phyloP scores from a whole-genome alignment of 1,140 invertebrate species.

The Leptopilina clavipes region DNA sequence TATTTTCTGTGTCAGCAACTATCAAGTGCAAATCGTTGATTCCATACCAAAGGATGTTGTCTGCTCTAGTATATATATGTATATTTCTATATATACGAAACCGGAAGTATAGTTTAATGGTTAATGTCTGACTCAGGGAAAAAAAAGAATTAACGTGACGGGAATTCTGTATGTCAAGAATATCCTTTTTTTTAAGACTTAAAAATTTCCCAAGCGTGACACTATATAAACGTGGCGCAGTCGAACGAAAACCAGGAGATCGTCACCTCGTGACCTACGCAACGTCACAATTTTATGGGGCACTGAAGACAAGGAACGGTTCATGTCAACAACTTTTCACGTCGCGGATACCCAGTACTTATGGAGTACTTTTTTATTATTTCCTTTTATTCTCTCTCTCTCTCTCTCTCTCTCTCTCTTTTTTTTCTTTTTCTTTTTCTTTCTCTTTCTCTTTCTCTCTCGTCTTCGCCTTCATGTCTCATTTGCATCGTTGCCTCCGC shows the following conservation, averaged over 20 bases:
- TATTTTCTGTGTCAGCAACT: background rate
- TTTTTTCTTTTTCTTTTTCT: background rate
- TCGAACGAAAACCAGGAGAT: constrained; percentile 46
- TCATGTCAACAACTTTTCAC: constrained; percentile 33
- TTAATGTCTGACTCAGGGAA: background rate
- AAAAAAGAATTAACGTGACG: background rate
- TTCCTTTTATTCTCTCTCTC: background rate
- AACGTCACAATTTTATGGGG: constrained; percentile 36
- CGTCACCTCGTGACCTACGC: constrained; percentile 55
- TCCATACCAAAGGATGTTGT: background rate
- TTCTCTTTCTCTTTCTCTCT: too few species aligned
- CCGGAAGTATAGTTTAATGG: background rate
- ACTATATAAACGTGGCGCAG: background rate
- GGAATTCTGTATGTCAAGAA: background rate
- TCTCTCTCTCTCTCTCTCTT: background rate
- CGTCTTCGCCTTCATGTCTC: constrained; percentile 16
- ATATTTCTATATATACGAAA: background rate
- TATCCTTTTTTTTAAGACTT: background rate
- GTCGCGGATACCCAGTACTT: constrained; percentile 16
- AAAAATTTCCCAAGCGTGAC: constrained; percentile 36
- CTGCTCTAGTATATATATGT: background rate
- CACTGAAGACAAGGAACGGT: constrained; percentile 34
- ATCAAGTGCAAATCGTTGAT: background rate
- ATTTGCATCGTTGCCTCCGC: constrained; percentile 6
- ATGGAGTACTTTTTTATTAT: constrained; percentile 16